Conservation (phyloP, 2,113 vertebrate genomes). For the Gymnogyps californianus region DNA sequence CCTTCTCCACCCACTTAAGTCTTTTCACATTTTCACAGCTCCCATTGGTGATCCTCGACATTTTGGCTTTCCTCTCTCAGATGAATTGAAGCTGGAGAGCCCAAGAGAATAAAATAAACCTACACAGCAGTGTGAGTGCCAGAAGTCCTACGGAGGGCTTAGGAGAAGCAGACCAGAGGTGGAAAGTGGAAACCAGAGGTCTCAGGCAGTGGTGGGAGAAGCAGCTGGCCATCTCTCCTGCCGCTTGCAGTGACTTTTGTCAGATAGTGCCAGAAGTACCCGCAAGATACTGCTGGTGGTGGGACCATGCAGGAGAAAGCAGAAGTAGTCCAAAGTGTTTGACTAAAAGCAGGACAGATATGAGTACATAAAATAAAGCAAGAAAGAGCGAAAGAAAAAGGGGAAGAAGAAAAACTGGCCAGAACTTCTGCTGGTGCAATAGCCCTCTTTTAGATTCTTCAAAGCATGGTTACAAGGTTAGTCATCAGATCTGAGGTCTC, state of each 20-base stretch:
- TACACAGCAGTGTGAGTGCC: neutral
- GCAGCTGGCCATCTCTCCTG: neutral
- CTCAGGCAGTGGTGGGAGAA: neutral
- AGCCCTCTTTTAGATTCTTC: neutral
- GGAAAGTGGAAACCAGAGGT: neutral
- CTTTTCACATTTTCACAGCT: neutral
- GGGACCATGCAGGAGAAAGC: neutral
- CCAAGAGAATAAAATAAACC: neutral
- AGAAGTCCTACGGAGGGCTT: neutral
- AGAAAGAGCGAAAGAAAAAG: neutral
- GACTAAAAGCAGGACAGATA: neutral
- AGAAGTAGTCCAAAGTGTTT: neutral
- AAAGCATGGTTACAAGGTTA: neutral
- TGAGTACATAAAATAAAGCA: neutral
- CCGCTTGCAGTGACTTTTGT: neutral
- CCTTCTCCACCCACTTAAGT: neutral
- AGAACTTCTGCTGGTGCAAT: neutral
- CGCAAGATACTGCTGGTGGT: neutral
- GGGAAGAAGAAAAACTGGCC: neutral
- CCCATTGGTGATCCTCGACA: neutral
- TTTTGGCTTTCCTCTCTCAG: neutral
- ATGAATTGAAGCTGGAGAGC: neutral
- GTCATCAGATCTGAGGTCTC: neutral
- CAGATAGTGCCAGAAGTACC: neutral
- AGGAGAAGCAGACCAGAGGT: neutral